These are phyloP conservation scores for Peucedramus taeniatus DNA, from an alignment of 2,113 vertebrate genomes.

Conservation along the genomic window DNA sequence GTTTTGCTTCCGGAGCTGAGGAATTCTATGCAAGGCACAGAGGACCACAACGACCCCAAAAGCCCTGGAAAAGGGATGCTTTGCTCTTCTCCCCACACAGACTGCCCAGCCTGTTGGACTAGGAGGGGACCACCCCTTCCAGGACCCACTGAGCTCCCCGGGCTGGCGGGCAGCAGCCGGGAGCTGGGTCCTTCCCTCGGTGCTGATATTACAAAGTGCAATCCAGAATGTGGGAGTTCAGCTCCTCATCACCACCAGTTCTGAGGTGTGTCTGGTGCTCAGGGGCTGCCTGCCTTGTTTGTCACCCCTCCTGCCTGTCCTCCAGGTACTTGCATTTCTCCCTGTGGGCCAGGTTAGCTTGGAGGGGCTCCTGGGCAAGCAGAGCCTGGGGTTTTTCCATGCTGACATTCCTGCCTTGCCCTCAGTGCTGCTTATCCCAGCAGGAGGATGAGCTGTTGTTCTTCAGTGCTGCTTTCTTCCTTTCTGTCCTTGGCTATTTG, in stretches of 20 bases:
- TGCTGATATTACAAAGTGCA: constrained; percentile 55
- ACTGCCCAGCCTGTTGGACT: constrained; percentile 23
- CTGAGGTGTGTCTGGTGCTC: constrained; percentile 1
- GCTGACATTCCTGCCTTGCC: neutral
- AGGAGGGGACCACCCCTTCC: neutral
- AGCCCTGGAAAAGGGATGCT: neutral
- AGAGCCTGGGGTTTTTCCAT: neutral
- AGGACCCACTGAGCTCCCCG: neutral
- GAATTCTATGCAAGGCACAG: constrained; percentile 13
- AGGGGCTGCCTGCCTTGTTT: constrained; percentile 2
- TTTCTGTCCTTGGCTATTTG: neutral
- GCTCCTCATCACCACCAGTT: constrained; percentile 15
- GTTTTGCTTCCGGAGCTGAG: neutral
- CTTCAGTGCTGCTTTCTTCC: neutral
- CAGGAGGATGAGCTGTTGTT: neutral
- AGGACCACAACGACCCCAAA: neutral
- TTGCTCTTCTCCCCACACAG: neutral
- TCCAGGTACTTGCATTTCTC: neutral
- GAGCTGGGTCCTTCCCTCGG: constrained; percentile 29
- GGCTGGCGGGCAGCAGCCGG: constrained; percentile 13
- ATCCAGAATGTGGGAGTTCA: constrained; percentile 22
- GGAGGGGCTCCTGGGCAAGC: neutral
- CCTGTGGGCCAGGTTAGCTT: neutral
- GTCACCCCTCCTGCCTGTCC: neutral
- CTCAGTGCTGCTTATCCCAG: neutral